phyloP scores from a whole-genome alignment of 2,113 vertebrate genomes.

The Trichomycterus rosablanca region DNA sequence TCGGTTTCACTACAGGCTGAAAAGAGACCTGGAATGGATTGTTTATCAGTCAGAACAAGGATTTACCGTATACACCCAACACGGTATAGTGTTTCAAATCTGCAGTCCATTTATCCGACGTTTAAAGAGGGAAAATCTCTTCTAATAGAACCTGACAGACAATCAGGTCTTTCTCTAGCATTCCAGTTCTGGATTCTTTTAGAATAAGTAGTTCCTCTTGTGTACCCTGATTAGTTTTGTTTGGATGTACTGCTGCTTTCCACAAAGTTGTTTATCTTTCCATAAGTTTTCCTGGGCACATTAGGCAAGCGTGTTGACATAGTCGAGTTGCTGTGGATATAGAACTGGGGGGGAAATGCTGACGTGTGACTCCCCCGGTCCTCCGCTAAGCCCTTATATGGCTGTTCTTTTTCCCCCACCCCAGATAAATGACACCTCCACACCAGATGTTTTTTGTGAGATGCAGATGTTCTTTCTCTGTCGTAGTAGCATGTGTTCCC shows the following conservation, averaged over 20 bases:
- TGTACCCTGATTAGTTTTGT: conserved; percentile 2
- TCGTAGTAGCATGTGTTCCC: conserved; percentile 28
- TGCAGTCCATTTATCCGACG: no score
- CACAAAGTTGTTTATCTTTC: conserved; percentile 21
- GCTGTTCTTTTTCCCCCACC: conserved; percentile 3
- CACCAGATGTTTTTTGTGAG: conserved; percentile 45
- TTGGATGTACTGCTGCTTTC: not conserved
- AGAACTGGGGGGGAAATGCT: conserved; percentile 13
- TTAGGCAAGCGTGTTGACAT: conserved; percentile 38
- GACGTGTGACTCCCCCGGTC: conserved; percentile 11
- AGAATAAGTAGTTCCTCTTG: not conserved
- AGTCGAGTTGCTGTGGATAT: conserved; percentile 20
- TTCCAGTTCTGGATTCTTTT: conserved; percentile 2
- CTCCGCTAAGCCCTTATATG: conserved; percentile 37
- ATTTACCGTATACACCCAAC: no score
- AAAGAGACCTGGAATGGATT: no score
- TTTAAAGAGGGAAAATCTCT: no score
- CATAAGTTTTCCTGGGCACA: conserved; percentile 15
- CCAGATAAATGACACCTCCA: conserved; percentile 26
- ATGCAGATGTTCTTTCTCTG: conserved; percentile 41
- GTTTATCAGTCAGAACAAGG: no score
- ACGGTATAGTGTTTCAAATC: no score
- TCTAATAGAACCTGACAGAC: no score
- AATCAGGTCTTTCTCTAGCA: no score
- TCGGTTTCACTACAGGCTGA: not conserved